Conservation (phyloP, 2,797 vertebrate species). For the Chaunax sp. region DNA sequence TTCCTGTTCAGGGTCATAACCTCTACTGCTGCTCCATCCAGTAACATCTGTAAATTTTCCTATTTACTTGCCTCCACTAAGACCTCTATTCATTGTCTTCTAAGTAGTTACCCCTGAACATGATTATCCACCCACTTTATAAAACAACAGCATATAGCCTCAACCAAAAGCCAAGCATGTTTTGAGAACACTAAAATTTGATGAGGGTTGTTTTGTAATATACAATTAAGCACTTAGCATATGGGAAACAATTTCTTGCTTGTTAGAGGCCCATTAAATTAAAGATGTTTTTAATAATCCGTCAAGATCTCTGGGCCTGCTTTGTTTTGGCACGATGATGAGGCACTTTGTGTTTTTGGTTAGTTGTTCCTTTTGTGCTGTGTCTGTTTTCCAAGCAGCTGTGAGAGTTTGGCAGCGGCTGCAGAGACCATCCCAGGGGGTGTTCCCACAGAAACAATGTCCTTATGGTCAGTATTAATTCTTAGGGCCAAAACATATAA, state of each 20-base stretch:
- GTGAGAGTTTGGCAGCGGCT: conserved; percentile 5
- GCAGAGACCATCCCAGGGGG: conserved; percentile 4
- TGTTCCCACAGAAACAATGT: conserved; percentile 3
- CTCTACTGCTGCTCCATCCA: background rate
- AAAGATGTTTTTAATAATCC: conserved; percentile 15
- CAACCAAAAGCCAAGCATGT: background rate
- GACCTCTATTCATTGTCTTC: conserved; percentile 7
- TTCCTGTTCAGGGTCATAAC: background rate
- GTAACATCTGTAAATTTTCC: background rate
- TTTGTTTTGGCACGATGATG: conserved; percentile 31
- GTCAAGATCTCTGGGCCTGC: conserved; percentile 19
- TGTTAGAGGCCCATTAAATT: background rate
- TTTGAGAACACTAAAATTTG: background rate
- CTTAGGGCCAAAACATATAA: background rate
- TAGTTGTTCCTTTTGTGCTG: conserved; percentile 11
- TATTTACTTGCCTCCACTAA: background rate
- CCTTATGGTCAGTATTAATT: background rate
- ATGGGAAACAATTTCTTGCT: conserved; percentile 19
- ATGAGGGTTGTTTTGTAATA: background rate
- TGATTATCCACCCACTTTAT: background rate
- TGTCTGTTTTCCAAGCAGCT: conserved; percentile 9
- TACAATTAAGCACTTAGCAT: conserved; percentile 9
- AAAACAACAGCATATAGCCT: conserved; percentile 10
- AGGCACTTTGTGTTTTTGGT: background rate
- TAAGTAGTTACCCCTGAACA: background rate